Percentiles rank a stretch among this genome's conserved stretches.
phyloP scores from a whole-genome alignment of 2,888 invertebrate genomes.

The Byasa hedistus region DNA sequence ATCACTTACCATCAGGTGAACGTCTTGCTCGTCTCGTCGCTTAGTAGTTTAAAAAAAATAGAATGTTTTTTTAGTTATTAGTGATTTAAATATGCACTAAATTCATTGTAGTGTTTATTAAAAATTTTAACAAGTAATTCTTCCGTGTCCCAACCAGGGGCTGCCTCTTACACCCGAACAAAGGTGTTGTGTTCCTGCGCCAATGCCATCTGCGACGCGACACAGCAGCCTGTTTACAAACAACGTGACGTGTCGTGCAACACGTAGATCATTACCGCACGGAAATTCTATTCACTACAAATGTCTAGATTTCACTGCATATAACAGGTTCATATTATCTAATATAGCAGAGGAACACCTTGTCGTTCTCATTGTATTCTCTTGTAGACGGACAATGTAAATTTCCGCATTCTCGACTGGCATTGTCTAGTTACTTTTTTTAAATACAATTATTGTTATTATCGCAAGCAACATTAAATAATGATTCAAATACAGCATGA shows the following conservation, averaged over 20 bases:
- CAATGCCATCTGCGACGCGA: constrained; percentile 6
- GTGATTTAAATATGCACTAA: too few relatives aligned
- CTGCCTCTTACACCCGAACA: not conserved
- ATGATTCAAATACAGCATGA: too few relatives aligned
- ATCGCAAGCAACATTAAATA: too few relatives aligned
- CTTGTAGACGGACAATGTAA: not conserved
- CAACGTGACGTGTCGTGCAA: constrained; percentile 10
- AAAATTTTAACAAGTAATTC: too few relatives aligned
- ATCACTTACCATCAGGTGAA: too few relatives aligned
- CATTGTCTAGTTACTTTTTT: too few relatives aligned
- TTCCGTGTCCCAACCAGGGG: not conserved
- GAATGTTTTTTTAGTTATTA: too few relatives aligned
- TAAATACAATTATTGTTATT: too few relatives aligned
- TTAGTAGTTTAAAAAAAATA: too few relatives aligned
- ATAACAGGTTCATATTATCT: not conserved
- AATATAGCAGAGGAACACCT: not conserved
- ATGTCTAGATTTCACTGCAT: not conserved
- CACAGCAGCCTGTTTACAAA: constrained; percentile 26
- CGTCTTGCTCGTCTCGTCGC: too few relatives aligned
- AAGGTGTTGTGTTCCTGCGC: constrained; percentile 5
- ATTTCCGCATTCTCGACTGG: not conserved
- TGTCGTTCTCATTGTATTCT: not conserved
- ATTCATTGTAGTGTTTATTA: too few relatives aligned
- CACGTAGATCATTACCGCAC: not conserved
- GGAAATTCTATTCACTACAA: not conserved